Evolutionary conservation across 2,113 vertebrate species (phyloP).

Genomic region (Tragelaphus scriptus): DNA sequence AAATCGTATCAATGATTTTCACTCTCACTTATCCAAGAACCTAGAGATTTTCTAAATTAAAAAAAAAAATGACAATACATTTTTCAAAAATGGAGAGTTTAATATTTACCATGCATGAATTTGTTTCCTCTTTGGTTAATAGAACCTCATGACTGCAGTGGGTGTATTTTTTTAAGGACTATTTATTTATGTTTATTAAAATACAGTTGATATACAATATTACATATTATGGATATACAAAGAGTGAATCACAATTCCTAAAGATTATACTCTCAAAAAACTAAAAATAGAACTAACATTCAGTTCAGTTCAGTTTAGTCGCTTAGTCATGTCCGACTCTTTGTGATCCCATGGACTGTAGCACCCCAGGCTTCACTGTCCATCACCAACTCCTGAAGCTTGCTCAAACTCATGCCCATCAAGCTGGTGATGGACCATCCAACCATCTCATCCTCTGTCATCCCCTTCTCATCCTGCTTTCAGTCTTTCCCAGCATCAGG

Average conservation of each 20-base stretch:
- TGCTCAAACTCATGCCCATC: background rate
- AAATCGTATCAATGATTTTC: background rate
- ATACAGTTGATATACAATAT: background rate
- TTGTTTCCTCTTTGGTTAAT: background rate
- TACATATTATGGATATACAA: background rate
- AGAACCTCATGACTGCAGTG: background rate
- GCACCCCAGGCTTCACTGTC: background rate
- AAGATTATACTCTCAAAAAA: background rate
- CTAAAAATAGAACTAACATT: background rate
- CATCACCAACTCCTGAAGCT: background rate
- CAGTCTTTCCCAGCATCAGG: background rate
- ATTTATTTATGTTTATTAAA: background rate
- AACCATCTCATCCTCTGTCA: background rate
- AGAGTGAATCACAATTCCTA: background rate
- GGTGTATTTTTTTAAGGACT: background rate
- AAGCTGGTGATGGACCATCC: background rate
- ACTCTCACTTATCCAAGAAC: background rate
- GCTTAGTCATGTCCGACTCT: background rate
- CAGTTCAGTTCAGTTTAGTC: background rate
- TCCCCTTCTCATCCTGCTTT: background rate
- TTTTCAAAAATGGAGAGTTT: background rate
- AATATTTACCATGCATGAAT: background rate
- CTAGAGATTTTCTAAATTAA: conserved; percentile 1
- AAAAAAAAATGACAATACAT: background rate
- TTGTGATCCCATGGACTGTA: background rate